Percentiles rank a stretch among this genome's conserved stretches.
These are phyloP conservation scores for Lordiphosa fenestrarum DNA, from an alignment of 2,888 invertebrate genomes.

Conservation along the genomic window DNA sequence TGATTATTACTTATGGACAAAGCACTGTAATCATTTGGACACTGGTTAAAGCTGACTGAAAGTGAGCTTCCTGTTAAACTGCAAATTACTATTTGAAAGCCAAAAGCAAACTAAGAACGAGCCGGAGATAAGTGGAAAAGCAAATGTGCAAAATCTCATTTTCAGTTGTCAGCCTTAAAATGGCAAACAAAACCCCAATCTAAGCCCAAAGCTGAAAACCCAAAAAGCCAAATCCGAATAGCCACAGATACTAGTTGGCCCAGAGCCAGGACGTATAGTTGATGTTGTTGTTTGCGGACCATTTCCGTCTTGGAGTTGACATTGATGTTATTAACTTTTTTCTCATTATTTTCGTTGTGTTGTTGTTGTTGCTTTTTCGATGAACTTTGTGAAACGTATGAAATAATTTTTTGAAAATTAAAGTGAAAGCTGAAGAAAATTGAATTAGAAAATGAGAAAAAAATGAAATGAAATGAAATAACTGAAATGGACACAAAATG, in stretches of 20 bases:
- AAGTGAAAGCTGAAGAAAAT: slow-evolving; percentile 33
- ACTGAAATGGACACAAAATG: slow-evolving; percentile 8
- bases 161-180: slow-evolving; percentile 27
- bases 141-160: slow-evolving; percentile 41
- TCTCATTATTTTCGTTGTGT: slow-evolving; percentile 2
- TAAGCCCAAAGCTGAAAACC: slow-evolving; percentile 4
- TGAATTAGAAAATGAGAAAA: slow-evolving; percentile 8
- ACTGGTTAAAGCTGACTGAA: slow-evolving; percentile 2
- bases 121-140: slow-evolving; percentile 10
- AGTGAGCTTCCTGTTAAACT: slow-evolving; percentile 6
- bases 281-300: slow-evolving; percentile 21
- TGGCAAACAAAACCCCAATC: slow-evolving; percentile 24
- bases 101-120: slow-evolving; percentile 16
- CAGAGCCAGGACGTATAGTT: slow-evolving; percentile 30
- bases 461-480: slow-evolving; percentile 13
- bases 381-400: slow-evolving; percentile 1
- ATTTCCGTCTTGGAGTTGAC: slow-evolving; percentile 47
- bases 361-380: slow-evolving; percentile 28
- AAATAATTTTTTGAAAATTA: slow-evolving; percentile 36
- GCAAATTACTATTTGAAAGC: slow-evolving; percentile 42
- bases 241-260: slow-evolving; percentile 36
- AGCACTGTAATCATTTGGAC: slow-evolving; percentile 34
- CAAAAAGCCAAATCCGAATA: slow-evolving; percentile 32
- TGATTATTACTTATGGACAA: slow-evolving; percentile 39
- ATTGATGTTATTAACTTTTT: slow-evolving; percentile 56